These are phyloP conservation scores for Tyrannus savana DNA, from an alignment of 2,113 vertebrate species.

Conservation along the genomic window DNA sequence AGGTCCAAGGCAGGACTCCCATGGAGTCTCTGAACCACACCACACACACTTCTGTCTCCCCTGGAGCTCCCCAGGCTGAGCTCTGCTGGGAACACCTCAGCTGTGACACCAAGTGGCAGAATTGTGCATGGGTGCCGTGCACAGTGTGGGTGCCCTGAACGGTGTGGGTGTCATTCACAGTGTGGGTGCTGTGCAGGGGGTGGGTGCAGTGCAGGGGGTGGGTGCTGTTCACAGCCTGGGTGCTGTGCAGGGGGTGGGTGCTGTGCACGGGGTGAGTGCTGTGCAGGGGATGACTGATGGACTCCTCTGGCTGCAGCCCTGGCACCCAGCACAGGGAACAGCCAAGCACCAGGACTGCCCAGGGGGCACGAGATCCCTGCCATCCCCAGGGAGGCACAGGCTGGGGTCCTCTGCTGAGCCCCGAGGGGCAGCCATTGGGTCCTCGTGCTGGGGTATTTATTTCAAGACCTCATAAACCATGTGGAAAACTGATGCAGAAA, in stretches of 20 bases:
- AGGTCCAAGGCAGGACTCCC: background rate
- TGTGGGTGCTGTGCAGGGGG: background rate
- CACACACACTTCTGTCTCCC: background rate
- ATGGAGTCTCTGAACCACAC: background rate
- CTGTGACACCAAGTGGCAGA: constrained; percentile 51
- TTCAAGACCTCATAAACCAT: background rate
- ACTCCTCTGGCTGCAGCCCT: background rate
- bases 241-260: background rate
- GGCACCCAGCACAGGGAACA: background rate
- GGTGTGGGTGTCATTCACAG: background rate
- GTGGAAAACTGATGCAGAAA: background rate
- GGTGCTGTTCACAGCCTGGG: background rate
- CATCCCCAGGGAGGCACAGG: background rate
- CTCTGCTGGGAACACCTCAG: background rate
- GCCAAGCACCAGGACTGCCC: background rate
- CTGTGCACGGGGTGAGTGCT: background rate
- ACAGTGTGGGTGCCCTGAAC: background rate
- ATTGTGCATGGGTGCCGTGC: background rate
- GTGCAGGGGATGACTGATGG: background rate
- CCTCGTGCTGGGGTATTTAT: background rate
- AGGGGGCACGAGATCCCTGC: background rate
- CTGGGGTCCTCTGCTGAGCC: background rate
- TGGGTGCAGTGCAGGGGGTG: background rate
- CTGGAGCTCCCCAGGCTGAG: background rate
- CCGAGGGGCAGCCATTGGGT: background rate